Percentiles rank a stretch among this genome's conserved stretches.
phyloP scores from a whole-genome alignment of 1,140 invertebrate genomes.

The Lethocerus indicus region DNA sequence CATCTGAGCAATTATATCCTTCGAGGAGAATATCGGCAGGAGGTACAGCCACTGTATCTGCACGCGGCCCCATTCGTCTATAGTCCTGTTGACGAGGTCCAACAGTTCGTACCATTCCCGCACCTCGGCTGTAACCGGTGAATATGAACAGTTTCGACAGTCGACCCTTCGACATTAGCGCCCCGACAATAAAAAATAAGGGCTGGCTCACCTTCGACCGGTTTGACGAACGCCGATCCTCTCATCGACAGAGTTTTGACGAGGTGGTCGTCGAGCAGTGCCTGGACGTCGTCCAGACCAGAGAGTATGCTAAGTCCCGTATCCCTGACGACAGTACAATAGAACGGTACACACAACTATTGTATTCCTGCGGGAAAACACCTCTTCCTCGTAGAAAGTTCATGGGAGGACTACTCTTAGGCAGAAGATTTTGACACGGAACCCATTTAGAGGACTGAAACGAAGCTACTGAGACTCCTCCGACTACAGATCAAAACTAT shows the following conservation, averaged over 20 bases:
- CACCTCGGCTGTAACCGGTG: constrained; percentile 36
- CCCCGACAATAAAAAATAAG: background rate
- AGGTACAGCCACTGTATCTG: constrained; percentile 84
- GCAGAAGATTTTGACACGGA: too few species aligned
- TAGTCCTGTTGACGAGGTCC: constrained; percentile 52
- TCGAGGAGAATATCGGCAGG: constrained; percentile 81
- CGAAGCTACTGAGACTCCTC: too few species aligned
- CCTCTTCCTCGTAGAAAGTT: too few species aligned
- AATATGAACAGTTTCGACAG: background rate
- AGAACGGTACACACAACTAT: too few species aligned
- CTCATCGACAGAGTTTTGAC: constrained; percentile 77
- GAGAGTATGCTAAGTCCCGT: constrained; percentile 60
- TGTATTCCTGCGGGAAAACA: too few species aligned
- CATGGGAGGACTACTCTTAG: too few species aligned
- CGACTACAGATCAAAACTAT: too few species aligned
- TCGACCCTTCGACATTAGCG: background rate
- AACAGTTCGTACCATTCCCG: constrained; percentile 69
- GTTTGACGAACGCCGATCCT: constrained; percentile 81
- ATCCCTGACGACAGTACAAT: too few species aligned
- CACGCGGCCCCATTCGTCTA: constrained; percentile 79
- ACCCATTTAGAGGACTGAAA: too few species aligned
- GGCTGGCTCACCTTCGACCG: constrained; percentile 41
- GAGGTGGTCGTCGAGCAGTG: constrained; percentile 74
- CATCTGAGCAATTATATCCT: constrained; percentile 86
- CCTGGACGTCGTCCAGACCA: constrained; percentile 69